phyloP scores from a whole-genome alignment of 2,113 vertebrate species.

The Cryptomyrus ogoouensis region DNA sequence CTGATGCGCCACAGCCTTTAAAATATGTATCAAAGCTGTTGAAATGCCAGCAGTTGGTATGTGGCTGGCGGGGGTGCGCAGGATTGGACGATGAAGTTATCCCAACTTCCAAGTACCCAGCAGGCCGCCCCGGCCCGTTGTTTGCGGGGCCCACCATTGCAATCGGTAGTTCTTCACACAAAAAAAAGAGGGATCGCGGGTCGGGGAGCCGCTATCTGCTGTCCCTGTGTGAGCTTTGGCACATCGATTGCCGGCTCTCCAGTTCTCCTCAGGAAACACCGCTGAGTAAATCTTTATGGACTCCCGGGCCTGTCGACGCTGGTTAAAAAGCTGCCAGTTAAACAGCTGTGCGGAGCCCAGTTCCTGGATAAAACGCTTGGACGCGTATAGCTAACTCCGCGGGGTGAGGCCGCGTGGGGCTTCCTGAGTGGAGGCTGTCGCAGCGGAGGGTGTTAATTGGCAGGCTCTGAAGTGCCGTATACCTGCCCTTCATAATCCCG shows the following conservation, averaged over 20 bases:
- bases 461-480: slow-evolving; percentile 59
- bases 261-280: slow-evolving; percentile 49
- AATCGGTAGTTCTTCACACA: slow-evolving; percentile 44
- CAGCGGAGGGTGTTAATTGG: slow-evolving; percentile 68
- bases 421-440: slow-evolving; percentile 58
- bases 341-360: slow-evolving; percentile 61
- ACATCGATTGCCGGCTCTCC: slow-evolving; percentile 46
- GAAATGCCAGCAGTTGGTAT: slow-evolving; percentile 61
- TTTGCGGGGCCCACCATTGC: slow-evolving; percentile 45
- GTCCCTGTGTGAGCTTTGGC: slow-evolving; percentile 49
- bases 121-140: slow-evolving; percentile 51
- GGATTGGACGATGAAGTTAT: slow-evolving; percentile 58
- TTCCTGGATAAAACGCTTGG: slow-evolving; percentile 58
- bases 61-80: slow-evolving; percentile 50
- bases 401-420: slow-evolving; percentile 62
- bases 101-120: slow-evolving; percentile 63
- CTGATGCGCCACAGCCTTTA: slow-evolving; percentile 56
- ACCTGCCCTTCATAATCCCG: slow-evolving; percentile 63
- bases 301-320: slow-evolving; percentile 56
- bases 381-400: slow-evolving; percentile 59
- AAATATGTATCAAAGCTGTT: slow-evolving; percentile 67
- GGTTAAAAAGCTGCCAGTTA: slow-evolving; percentile 58
- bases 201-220: slow-evolving; percentile 42
- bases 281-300: slow-evolving; percentile 68
- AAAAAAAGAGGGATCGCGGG: slow-evolving; percentile 40